phyloP scores from a whole-genome alignment of 2,113 vertebrate genomes.

The Atlantisia rogersi region DNA sequence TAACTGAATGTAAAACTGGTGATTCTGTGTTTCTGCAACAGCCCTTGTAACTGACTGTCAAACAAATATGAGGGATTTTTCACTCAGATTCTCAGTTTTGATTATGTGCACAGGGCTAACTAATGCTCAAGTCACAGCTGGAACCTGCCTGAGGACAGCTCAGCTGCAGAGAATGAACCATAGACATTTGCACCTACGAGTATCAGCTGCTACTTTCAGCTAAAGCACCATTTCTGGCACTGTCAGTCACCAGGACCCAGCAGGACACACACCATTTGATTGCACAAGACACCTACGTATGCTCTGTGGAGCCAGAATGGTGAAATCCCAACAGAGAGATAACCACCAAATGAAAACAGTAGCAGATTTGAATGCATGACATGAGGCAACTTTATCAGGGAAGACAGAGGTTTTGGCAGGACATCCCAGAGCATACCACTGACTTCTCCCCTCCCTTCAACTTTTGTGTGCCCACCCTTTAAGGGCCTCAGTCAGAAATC shows the following conservation, averaged over 20 bases:
- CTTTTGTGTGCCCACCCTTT: background rate
- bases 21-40: background rate
- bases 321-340: slow-evolving; percentile 3
- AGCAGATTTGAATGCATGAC: background rate
- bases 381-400: background rate
- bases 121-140: background rate
- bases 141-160: background rate
- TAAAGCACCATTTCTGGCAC: background rate
- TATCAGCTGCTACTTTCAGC: background rate
- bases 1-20: background rate
- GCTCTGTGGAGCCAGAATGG: background rate
- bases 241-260: background rate
- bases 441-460: background rate
- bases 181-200: background rate
- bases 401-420: background rate
- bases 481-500: background rate
- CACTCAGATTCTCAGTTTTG: background rate
- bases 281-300: background rate
- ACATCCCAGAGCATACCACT: background rate
- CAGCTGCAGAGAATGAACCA: background rate
- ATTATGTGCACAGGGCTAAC: background rate
- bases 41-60: background rate
- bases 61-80: background rate
- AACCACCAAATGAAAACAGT: background rate
- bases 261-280: background rate